Conservation (phyloP, 1,140 invertebrate species). For the Drosophila sp. region DNA sequence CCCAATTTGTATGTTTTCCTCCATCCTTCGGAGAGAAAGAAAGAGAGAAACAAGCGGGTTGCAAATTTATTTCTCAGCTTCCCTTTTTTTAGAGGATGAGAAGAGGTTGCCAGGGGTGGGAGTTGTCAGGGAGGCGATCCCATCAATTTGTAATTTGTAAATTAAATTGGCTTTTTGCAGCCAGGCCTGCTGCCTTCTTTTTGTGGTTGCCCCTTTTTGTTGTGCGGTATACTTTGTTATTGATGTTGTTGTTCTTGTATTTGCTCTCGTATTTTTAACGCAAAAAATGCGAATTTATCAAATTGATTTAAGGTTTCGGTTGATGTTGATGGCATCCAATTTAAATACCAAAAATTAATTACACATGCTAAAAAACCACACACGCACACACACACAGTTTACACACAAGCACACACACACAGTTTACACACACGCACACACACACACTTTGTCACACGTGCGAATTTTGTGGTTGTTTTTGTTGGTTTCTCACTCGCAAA, state of each 20-base stretch:
- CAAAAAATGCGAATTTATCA: constrained; percentile 77
- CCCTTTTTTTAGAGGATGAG: not conserved
- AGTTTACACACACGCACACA: constrained; percentile 19
- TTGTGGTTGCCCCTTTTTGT: constrained; percentile 30
- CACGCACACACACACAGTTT: constrained; percentile 14
- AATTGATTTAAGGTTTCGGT: constrained; percentile 73
- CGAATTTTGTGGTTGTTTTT: constrained; percentile 19
- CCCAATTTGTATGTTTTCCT: constrained; percentile 34
- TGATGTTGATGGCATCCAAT: constrained; percentile 64
- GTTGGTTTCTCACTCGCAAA: constrained; percentile 12
- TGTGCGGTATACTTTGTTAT: constrained; percentile 1
- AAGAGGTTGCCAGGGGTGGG: not conserved
- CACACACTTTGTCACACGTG: constrained; percentile 13
- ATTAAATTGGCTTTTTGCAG: constrained; percentile 69
- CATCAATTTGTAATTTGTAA: constrained; percentile 81
- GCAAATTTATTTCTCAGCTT: constrained; percentile 9
- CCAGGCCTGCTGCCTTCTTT: constrained; percentile 33
- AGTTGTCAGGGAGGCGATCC: constrained; percentile 20
- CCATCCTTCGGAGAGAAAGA: not conserved
- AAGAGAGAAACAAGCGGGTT: not conserved
- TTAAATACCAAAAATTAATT: constrained; percentile 76
- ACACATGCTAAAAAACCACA: constrained; percentile 64
- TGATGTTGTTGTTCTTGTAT: constrained; percentile 15
- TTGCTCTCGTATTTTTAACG: constrained; percentile 24
- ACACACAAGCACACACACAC: constrained; percentile 12